Conservation (phyloP, 2,113 vertebrate genomes). For the Lota lota region DNA sequence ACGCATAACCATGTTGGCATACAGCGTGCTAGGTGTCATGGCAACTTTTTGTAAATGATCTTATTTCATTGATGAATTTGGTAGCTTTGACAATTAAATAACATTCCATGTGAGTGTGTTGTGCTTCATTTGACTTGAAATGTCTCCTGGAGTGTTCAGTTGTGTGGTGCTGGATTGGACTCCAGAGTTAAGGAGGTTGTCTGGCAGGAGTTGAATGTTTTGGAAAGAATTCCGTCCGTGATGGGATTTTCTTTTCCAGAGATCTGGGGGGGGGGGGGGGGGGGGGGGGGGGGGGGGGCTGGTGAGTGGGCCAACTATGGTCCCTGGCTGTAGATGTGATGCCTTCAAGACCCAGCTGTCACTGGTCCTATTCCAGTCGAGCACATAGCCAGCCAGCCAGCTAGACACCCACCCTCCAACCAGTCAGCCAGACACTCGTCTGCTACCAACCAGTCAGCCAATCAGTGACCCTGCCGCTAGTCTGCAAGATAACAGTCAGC, state of each 20-base stretch:
- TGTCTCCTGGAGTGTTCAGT: background rate
- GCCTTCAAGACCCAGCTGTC: constrained; percentile 67
- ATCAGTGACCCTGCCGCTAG: too few species aligned
- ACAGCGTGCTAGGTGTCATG: too few species aligned
- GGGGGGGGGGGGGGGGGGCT: constrained; percentile 38
- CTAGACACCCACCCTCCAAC: background rate
- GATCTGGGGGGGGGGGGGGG: constrained; percentile 39
- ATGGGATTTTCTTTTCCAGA: constrained; percentile 44
- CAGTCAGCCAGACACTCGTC: background rate
- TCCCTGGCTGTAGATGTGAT: constrained; percentile 69
- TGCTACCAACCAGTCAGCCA: too few species aligned
- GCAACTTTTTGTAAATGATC: too few species aligned
- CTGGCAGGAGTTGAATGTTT: constrained; percentile 58
- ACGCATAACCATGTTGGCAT: background rate
- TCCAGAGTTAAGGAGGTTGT: constrained; percentile 7
- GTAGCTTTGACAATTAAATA: too few species aligned
- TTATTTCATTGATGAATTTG: background rate
- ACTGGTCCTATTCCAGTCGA: constrained; percentile 52
- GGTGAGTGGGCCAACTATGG: constrained; percentile 55
- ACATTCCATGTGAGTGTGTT: background rate
- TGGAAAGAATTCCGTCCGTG: constrained; percentile 37
- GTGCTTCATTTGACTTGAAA: background rate
- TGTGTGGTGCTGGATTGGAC: background rate
- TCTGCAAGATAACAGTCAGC: background rate
- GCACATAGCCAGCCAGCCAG: constrained; percentile 25